Base-by-base conservation (phyloP, 2,888 invertebrate species). In the Phania funesta region DNA sequence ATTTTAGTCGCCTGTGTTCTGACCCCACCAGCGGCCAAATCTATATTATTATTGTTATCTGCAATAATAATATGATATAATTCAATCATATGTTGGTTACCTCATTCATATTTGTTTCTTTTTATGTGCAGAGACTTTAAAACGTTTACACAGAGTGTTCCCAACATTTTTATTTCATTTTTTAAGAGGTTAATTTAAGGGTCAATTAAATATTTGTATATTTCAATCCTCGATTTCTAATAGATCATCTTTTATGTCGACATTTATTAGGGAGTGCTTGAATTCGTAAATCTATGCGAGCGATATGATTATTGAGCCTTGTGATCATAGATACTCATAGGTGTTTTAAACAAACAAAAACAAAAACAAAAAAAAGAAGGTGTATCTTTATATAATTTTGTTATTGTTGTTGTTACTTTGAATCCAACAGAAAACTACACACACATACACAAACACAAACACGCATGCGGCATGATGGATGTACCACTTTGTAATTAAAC, bases 381-480 rank as follows among this genome's bases (percentile, higher is more conserved):
- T 78, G 76, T 78, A 82, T 78, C 77, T 78, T 54, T 46, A 64
- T n/a, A n/a, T n/a, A 70, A 74, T 82, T 64, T 65, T 73, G 74
- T 70, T 65, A 64, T 65, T 56, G 60, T n/a, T 29, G 29, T 4
- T 29, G 67, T 67, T 68, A 52, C 29, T 76, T 50, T 11, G 24
- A 26, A 58, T 32, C 16, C 35, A 24, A 46, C 20, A 48, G 32
- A n/a, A 4, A n/a, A 16, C 18, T 7, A 11, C 22, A 48, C 16
- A n/a, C n/a, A 13, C 6, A 52, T n/a, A 26, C 26, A 5, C n/a
- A 41, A 3, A 44, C 24, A 35, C 22, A 29, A 8, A 44, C 7
- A 16, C 29, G 46, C 16, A 58, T 18, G 18, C n/a, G 0, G 26
- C 13, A 20, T 64, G 24, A 26, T 38, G 20, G 9, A 3, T 20